Evolutionary conservation across 2,113 vertebrate genomes (phyloP), one percentile per base, ranked within the genome.

Genomic region (Misgurnus anguillicaudatus): DNA sequence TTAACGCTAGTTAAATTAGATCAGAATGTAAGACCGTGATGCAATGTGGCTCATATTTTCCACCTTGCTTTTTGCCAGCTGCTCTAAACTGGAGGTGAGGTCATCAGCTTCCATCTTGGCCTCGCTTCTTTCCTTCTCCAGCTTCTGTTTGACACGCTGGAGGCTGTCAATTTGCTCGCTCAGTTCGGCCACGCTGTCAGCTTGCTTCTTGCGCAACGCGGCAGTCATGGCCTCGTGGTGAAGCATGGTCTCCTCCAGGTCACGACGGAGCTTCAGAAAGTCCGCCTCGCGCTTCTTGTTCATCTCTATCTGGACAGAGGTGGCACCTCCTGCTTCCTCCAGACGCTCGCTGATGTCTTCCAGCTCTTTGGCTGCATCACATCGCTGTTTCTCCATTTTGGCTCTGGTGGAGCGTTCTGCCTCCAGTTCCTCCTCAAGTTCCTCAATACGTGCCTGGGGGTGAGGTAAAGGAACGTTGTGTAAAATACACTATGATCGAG

Each of bases 361-460:
- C 82, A 98, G 92, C 90, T 98, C 96, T 11, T 93, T 92, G 0
- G 94, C 91, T n/a, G 91, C 93, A n/a, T 97, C 95, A 0, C 90
- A 88, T 0, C 95, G 88, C 89, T 97, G 96, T 90, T 97, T 97
- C 89, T 98, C 96, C 83, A 92, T 94, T 14, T 95, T 95, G 65
- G 95, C 95, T 51, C 95, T 79, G 63, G 89, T 91, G 0, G 97
- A 90, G 3, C 95, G 92, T 77, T 98, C 97, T 0, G 95, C 91
- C 86, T 98, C 95, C 87, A 98, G 91, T 87, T 98, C 96, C 82
- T 98, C 96, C 86, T 98, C 96, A 62, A 98, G 89, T 87, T 97
- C 95, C 88, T 98, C 95, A 0, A 91, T 92, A 2, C 95, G 94
- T 0, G 94, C 95, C 96, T 98, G 87, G 5, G 45, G 60, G 9